Evolutionary conservation across 2,797 vertebrate species (phyloP).

Genomic region (Bufotes viridis): DNA sequence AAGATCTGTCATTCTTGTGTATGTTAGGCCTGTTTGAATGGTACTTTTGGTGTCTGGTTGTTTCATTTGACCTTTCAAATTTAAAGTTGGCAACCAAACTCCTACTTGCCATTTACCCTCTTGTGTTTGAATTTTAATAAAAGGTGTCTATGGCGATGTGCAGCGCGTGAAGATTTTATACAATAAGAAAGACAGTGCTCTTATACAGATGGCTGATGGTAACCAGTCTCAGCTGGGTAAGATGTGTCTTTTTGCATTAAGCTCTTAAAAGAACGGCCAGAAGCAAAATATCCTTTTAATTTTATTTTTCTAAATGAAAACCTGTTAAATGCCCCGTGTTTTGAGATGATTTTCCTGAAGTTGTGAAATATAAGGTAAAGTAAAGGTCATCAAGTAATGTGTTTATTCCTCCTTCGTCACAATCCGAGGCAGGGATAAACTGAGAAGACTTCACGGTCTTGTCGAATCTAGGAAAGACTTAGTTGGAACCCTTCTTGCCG

Average conservation of each 20-base stretch:
- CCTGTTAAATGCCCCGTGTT: background rate
- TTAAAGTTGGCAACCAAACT: constrained; percentile 56
- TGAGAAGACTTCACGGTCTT: background rate
- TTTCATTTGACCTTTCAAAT: constrained; percentile 78
- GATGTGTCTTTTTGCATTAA: constrained; percentile 60
- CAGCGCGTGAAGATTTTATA: constrained; percentile 98
- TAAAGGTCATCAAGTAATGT: background rate
- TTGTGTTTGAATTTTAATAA: constrained; percentile 76
- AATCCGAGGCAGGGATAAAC: background rate
- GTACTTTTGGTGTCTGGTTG: constrained; percentile 83
- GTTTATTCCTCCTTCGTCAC: background rate
- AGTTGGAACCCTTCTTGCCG: background rate
- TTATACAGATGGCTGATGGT: constrained; percentile 96
- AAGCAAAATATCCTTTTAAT: background rate
- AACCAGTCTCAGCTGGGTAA: constrained; percentile 97
- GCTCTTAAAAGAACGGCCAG: too few species aligned
- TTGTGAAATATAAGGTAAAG: background rate
- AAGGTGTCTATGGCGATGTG: constrained; percentile 97
- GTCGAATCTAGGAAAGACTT: background rate
- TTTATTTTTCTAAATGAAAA: background rate
- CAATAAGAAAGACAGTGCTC: constrained; percentile 98
- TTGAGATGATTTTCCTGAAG: background rate
- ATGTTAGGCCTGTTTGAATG: constrained; percentile 81
- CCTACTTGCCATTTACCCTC: constrained; percentile 73
- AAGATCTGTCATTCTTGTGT: constrained; percentile 85